Conservation (phyloP, 2,888 invertebrate species). For the Sylvicola cinctus region DNA sequence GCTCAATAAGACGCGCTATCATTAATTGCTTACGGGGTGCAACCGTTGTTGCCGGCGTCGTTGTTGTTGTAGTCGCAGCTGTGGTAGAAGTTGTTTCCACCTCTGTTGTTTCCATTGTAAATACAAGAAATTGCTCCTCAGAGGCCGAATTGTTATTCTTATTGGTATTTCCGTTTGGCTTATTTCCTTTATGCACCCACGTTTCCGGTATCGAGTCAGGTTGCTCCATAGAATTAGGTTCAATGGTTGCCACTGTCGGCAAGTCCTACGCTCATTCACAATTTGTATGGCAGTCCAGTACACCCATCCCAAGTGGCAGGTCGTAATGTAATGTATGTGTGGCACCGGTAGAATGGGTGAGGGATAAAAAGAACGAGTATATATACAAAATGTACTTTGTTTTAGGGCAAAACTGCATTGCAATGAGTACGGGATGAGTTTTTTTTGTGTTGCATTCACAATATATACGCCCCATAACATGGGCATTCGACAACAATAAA, state of each 20-base stretch:
- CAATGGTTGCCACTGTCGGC: constrained; percentile 15
- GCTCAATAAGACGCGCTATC: too few relatives aligned
- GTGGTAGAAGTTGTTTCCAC: constrained; percentile 19
- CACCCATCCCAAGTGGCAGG: too few relatives aligned
- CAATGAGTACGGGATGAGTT: too few relatives aligned
- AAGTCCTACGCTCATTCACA: not conserved
- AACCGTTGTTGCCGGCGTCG: constrained; percentile 35
- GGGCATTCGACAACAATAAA: too few relatives aligned
- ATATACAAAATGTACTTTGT: too few relatives aligned
- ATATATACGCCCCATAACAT: too few relatives aligned
- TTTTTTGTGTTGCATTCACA: too few relatives aligned
- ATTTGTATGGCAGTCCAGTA: too few relatives aligned
- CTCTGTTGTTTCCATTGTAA: constrained; percentile 11
- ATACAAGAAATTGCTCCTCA: constrained; percentile 20
- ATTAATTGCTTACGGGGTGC: constrained; percentile 29
- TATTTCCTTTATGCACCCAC: constrained; percentile 22
- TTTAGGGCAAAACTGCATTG: too few relatives aligned
- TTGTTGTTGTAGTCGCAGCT: constrained; percentile 33
- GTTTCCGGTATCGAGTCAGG: constrained; percentile 21
- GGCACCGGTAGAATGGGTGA: too few relatives aligned
- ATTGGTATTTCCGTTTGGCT: constrained; percentile 21
- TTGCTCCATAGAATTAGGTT: constrained; percentile 24
- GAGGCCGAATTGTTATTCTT: constrained; percentile 12
- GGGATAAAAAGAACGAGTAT: too few relatives aligned
- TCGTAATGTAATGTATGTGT: too few relatives aligned